phyloP scores from a whole-genome alignment of 35 echinoderm and acorn worm species.

The Stichopus chloronotus region DNA sequence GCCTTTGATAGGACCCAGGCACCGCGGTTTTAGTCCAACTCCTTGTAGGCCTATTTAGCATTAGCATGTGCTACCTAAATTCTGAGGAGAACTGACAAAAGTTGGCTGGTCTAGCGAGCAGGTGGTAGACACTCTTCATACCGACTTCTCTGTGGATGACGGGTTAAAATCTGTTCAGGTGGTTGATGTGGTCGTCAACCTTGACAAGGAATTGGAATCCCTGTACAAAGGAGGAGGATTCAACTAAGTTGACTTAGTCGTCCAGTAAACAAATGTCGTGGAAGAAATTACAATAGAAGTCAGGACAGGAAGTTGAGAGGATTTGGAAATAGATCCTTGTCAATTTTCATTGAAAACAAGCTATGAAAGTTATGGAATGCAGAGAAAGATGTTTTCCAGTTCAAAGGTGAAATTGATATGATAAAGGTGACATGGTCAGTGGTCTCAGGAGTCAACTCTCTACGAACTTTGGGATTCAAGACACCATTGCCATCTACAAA shows the following conservation, averaged over 20 bases:
- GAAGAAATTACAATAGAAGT: constrained; percentile 51
- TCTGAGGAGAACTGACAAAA: constrained; percentile 57
- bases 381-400: constrained; percentile 56
- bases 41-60: constrained; percentile 61
- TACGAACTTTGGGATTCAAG: constrained; percentile 67
- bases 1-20: constrained; percentile 57
- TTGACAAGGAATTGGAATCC: constrained; percentile 38
- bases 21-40: constrained; percentile 56
- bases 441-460: constrained; percentile 38
- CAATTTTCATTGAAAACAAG: constrained; percentile 40
- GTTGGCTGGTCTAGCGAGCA: not conserved
- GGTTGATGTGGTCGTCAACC: constrained; percentile 22
- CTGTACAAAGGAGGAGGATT: constrained; percentile 62
- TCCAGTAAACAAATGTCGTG: constrained; percentile 44
- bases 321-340: constrained; percentile 35
- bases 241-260: constrained; percentile 64
- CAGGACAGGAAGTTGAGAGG: constrained; percentile 46
- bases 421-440: constrained; percentile 43
- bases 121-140: constrained; percentile 38
- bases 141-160: constrained; percentile 77
- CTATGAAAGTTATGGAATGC: constrained; percentile 52
- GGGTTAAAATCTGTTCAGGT: constrained; percentile 59
- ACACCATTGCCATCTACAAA: constrained; percentile 52
- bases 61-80: constrained; percentile 72
- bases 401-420: constrained; percentile 39